Evolutionary conservation across 2,113 vertebrate genomes (phyloP), one percentile per base, ranked within the genome.

Genomic region (Eleginops maclovinus): DNA sequence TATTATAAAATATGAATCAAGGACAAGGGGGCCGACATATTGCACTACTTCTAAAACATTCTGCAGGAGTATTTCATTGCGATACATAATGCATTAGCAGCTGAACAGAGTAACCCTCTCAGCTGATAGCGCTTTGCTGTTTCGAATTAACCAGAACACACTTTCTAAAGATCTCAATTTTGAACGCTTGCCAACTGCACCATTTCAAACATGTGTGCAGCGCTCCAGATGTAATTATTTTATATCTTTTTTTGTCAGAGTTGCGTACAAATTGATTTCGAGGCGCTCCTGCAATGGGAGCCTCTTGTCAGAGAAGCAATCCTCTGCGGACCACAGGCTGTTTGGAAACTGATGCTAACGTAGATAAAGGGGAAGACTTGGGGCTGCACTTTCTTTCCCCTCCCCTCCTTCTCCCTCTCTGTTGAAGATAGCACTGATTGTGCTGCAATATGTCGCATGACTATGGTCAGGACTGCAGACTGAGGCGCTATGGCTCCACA

Each of bases 401-500:
- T 11, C 47, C 50, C 63, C 21, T 49, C 41, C 58, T 41, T 40
- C 63, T 79, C 67, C 56, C 59, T 71, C 43, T 70, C 58, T 88
- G 76, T 79, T 91, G 78, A 84, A 91, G 80, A 88, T 81, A 53
- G 74, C 47, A 79, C 68, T 75, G 86, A 91, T 89, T 81, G 85
- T 93, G 85, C 87, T 93, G 90, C 91, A 93, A 92, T 92, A 91
- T 92, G 92, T 93, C 80, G 84, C 89, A 89, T 91, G 91, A 82
- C 79, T 84, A 76, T 24, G 36, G 71, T 75, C 82, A 86, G 70
- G 72, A 53, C 82, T 83, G 90, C 86, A 88, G 91, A 77, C 78
- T 24, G 75, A 88, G 63, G 79, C 72, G 86, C 71, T 85, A 72
- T 76, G 81, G 77, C 76, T 78, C 64, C 69, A 36, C 54, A 41